A percentile compares a stretch with the other conserved stretches of the same genome.
phyloP scores from a whole-genome alignment of 2,113 vertebrate genomes.

The Mus spicilegus region DNA sequence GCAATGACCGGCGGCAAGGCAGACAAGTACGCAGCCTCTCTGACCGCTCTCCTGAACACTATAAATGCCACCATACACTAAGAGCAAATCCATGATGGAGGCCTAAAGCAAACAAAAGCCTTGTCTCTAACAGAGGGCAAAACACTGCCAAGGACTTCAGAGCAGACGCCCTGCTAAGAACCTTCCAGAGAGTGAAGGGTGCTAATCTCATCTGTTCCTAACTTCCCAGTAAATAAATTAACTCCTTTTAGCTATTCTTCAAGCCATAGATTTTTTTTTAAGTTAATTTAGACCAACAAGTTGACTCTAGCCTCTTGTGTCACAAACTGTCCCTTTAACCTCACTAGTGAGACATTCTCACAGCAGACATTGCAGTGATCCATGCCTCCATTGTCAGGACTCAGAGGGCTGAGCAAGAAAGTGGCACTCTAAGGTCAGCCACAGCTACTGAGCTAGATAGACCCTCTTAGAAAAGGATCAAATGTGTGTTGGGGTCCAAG shows the following conservation, averaged over 20 bases:
- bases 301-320: background rate
- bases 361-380: background rate
- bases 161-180: background rate
- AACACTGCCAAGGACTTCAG: background rate
- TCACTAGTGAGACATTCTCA: background rate
- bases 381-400: background rate
- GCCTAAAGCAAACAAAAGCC: background rate
- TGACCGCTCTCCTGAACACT: background rate
- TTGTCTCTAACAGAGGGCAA: background rate
- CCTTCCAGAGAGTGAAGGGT: background rate
- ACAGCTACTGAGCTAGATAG: background rate
- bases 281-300: background rate
- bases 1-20: slow-evolving; percentile 16
- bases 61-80: background rate
- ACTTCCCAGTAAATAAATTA: background rate
- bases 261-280: background rate
- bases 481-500: background rate
- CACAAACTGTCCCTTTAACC: slow-evolving; percentile 11
- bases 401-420: background rate
- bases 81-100: background rate
- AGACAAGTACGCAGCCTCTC: background rate
- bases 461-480: too few relatives aligned
- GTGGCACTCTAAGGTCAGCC: background rate
- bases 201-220: background rate
- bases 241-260: background rate